phyloP scores from a whole-genome alignment of 2,888 invertebrate genomes.

The Dryocosmus kuriphilus region DNA sequence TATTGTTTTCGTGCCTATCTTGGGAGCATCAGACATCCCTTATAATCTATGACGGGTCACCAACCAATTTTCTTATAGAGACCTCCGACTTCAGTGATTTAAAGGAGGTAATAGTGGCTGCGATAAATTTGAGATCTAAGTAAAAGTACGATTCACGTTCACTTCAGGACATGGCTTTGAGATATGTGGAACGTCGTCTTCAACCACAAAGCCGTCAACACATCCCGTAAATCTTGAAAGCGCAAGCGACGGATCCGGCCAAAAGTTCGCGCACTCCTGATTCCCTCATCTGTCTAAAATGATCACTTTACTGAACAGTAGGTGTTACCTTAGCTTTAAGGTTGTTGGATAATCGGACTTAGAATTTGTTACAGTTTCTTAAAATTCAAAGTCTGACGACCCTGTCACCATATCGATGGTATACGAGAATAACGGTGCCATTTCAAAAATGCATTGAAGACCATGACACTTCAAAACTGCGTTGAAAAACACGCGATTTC shows the following conservation, averaged over 20 bases:
- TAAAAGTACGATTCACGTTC: slow-evolving; percentile 61
- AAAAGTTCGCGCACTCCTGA: background rate
- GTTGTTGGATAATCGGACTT: too few relatives aligned
- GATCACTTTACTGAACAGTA: background rate
- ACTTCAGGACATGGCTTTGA: slow-evolving; percentile 56
- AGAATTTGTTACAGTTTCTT: too few relatives aligned
- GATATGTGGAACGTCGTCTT: slow-evolving; percentile 63
- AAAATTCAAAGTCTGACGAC: too few relatives aligned
- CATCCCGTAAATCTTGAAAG: slow-evolving; percentile 65
- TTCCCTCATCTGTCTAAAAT: background rate
- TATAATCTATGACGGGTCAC: too few relatives aligned
- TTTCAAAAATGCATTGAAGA: too few relatives aligned
- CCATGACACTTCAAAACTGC: too few relatives aligned
- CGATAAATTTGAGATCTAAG: slow-evolving; percentile 69
- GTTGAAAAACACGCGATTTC: too few relatives aligned
- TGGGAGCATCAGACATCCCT: too few relatives aligned
- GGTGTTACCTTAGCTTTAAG: background rate
- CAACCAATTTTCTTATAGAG: slow-evolving; percentile 61
- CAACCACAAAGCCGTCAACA: slow-evolving; percentile 71
- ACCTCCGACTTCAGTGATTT: slow-evolving; percentile 59
- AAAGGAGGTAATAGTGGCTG: slow-evolving; percentile 53
- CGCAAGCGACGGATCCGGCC: slow-evolving; percentile 19
- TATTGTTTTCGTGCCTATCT: too few relatives aligned
- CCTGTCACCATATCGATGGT: too few relatives aligned
- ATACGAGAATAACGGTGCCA: too few relatives aligned